These are phyloP conservation scores for Aradophagus sp. DNA, from an alignment of 1,140 invertebrate genomes.

Conservation along the genomic window DNA sequence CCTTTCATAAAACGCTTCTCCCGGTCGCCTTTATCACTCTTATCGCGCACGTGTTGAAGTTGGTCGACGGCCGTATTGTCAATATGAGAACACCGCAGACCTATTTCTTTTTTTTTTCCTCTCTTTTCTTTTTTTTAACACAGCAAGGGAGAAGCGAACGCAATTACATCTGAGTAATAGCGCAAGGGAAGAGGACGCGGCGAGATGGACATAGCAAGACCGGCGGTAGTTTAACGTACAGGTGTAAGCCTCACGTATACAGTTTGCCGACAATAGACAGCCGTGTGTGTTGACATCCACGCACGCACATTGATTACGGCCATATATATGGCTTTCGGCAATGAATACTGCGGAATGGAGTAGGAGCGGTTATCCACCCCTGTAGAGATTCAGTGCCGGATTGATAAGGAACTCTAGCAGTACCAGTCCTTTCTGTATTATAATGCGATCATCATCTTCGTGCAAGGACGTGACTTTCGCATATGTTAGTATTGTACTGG, in stretches of 20 bases:
- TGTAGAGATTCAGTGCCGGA: slow-evolving; percentile 30
- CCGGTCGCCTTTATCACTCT: slow-evolving; percentile 51
- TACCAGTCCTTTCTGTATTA: slow-evolving; percentile 20
- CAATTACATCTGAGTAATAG: slow-evolving; percentile 58
- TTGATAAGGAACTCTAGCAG: slow-evolving; percentile 45
- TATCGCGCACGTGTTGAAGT: slow-evolving; percentile 52
- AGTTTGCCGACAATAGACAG: slow-evolving; percentile 44
- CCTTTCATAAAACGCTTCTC: slow-evolving; percentile 45
- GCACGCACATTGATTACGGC: slow-evolving; percentile 45
- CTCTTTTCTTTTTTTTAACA: slow-evolving; percentile 10
- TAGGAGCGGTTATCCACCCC: slow-evolving; percentile 29
- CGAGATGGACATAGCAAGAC: slow-evolving; percentile 44
- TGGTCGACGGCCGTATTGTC: slow-evolving; percentile 40
- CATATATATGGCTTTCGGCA: slow-evolving; percentile 48
- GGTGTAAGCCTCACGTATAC: slow-evolving; percentile 49
- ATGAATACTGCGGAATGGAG: slow-evolving; percentile 42
- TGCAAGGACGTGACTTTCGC: slow-evolving; percentile 7
- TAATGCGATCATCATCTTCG: slow-evolving; percentile 21
- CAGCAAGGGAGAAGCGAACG: slow-evolving; percentile 49
- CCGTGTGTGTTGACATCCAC: slow-evolving; percentile 27
- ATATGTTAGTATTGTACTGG: too few species aligned
- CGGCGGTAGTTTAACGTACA: slow-evolving; percentile 44
- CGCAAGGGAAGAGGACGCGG: slow-evolving; percentile 25
- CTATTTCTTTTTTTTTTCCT: slow-evolving; percentile 32
- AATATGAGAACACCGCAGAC: slow-evolving; percentile 47